These are phyloP conservation scores for Caenorhabditis tropicalis DNA, from an alignment of 1,140 invertebrate species.

Conservation along the genomic window DNA sequence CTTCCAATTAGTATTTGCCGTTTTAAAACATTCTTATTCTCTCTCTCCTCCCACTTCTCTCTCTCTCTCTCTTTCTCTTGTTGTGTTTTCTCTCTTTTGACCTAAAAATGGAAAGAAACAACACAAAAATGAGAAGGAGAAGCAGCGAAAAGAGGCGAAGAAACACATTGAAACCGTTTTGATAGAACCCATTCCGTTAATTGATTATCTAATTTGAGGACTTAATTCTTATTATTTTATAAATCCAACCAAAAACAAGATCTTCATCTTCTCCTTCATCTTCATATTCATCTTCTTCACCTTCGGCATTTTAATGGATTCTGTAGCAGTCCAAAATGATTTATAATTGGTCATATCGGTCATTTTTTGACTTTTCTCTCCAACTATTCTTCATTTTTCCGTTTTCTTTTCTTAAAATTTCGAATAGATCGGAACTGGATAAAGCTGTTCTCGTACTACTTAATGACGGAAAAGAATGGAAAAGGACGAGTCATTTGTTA, in stretches of 20 bases:
- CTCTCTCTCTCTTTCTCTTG: background rate
- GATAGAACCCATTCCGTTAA: background rate
- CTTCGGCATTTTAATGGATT: slow-evolving; percentile 24
- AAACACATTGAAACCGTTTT: background rate
- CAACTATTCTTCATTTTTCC: background rate
- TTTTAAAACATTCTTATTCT: background rate
- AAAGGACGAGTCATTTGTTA: background rate
- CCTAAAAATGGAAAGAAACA: background rate
- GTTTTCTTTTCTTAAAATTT: background rate
- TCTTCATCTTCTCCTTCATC: background rate
- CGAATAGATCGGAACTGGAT: background rate
- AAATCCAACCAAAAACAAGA: slow-evolving; percentile 27
- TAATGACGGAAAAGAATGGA: background rate
- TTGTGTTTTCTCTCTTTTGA: background rate
- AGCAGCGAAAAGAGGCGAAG: background rate
- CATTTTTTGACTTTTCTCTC: background rate
- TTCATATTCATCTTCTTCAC: slow-evolving; percentile 24
- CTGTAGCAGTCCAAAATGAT: slow-evolving; percentile 14
- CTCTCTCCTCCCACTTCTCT: background rate
- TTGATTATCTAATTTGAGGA: background rate
- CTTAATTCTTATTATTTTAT: background rate
- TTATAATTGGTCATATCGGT: slow-evolving; percentile 26
- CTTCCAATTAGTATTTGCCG: slow-evolving; percentile 42
- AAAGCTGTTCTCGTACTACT: background rate
- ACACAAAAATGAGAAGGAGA: background rate